Conservation (phyloP, 1,140 invertebrate genomes). For the Dinoponera quadriceps region DNA sequence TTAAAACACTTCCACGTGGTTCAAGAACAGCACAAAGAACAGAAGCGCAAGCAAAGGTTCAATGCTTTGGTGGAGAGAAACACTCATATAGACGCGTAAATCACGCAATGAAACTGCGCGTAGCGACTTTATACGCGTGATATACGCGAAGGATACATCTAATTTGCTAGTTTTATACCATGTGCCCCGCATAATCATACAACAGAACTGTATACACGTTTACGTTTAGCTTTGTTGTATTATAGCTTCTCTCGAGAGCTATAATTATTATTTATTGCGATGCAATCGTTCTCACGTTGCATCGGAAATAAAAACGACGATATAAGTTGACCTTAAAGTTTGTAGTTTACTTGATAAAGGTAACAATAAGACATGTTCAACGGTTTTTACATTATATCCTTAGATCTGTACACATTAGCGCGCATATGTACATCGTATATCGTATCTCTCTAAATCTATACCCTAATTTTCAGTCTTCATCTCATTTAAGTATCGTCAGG, state of each 20-base stretch:
- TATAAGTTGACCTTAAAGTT: constrained; percentile 16
- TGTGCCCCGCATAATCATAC: constrained; percentile 9
- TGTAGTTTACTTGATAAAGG: constrained; percentile 5
- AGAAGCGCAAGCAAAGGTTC: constrained; percentile 85
- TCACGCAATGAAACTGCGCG: constrained; percentile 36
- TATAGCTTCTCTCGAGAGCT: constrained; percentile 28
- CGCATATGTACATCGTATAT: background rate
- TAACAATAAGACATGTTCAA: background rate
- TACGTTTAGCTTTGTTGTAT: constrained; percentile 37
- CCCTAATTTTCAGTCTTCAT: constrained; percentile 60
- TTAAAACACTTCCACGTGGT: constrained; percentile 88
- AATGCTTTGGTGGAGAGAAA: constrained; percentile 78
- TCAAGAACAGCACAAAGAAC: constrained; percentile 88
- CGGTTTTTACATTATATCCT: background rate
- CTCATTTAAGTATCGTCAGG: constrained; percentile 12
- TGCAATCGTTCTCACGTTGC: background rate
- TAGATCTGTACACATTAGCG: constrained; percentile 27
- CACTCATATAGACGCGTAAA: constrained; percentile 75
- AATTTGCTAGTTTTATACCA: constrained; percentile 59
- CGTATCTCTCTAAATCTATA: constrained; percentile 26
- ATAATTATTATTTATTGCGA: constrained; percentile 50
- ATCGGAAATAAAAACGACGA: constrained; percentile 31
- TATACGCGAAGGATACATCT: constrained; percentile 9
- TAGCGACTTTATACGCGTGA: constrained; percentile 32
- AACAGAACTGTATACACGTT: background rate